These are phyloP conservation scores for Sterrhoptilus dennistouni DNA, from an alignment of 2,113 vertebrate species.

Conservation along the genomic window DNA sequence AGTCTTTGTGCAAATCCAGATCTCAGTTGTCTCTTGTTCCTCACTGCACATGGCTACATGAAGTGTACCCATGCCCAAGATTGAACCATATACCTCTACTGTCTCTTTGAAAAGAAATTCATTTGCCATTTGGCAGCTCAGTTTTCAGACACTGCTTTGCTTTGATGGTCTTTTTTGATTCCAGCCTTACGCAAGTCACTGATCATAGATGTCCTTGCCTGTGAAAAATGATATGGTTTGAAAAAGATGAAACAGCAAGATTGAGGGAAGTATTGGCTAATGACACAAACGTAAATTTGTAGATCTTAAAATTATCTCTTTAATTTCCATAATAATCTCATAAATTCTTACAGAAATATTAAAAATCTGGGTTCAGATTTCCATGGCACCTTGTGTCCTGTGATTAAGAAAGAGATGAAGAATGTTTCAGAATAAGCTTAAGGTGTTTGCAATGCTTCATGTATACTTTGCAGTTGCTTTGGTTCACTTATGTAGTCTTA, in stretches of 20 bases:
- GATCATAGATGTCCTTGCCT: background rate
- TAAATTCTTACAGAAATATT: background rate
- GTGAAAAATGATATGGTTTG: background rate
- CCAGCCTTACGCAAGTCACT: background rate
- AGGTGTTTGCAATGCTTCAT: background rate
- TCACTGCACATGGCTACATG: background rate
- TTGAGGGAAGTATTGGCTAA: background rate
- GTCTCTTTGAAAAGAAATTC: background rate
- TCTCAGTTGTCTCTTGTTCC: background rate
- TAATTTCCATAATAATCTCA: background rate
- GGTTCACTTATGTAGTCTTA: background rate
- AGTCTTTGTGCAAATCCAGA: background rate
- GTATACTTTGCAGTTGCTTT: background rate
- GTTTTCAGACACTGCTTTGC: background rate
- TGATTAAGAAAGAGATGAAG: background rate
- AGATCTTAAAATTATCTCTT: background rate
- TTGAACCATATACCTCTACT: fast-evolving
- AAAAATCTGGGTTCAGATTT: background rate
- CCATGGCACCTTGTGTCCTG: background rate
- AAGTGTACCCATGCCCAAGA: background rate
- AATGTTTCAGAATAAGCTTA: background rate
- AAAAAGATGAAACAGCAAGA: background rate
- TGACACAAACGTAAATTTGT: background rate
- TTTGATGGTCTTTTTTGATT: background rate
- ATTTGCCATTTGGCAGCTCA: background rate